These are phyloP conservation scores for Acromyrmex heyeri DNA, from an alignment of 1,140 invertebrate genomes.

Conservation along the genomic window DNA sequence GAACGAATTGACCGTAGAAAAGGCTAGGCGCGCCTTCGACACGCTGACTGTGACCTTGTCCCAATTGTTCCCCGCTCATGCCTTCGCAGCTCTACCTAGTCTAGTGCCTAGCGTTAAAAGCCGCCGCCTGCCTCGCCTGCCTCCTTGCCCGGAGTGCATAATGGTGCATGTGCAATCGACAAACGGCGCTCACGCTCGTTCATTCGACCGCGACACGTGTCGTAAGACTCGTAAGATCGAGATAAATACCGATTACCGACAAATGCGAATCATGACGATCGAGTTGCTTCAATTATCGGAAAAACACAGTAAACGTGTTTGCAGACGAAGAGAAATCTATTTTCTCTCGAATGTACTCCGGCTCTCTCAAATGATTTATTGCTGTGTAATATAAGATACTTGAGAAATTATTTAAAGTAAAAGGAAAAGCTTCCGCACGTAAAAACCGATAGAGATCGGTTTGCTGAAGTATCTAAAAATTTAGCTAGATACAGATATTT, in stretches of 20 bases:
- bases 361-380: not conserved
- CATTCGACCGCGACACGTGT: constrained; percentile 41
- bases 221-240: constrained; percentile 27
- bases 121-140: constrained; percentile 14
- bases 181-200: constrained; percentile 27
- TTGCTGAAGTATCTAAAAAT: no score
- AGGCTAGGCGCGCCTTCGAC: constrained; percentile 68
- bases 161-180: constrained; percentile 43
- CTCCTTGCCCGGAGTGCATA: constrained; percentile 35
- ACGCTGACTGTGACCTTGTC: constrained; percentile 74
- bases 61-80: constrained; percentile 69
- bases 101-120: constrained; percentile 56
- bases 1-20: constrained; percentile 58
- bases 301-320: not conserved
- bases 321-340: not conserved
- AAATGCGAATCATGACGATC: constrained; percentile 7
- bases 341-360: not conserved
- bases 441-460: not conserved
- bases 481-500: no score
- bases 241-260: constrained; percentile 19
- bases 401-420: not conserved
- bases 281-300: constrained; percentile 6
- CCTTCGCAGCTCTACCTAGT: constrained; percentile 66
- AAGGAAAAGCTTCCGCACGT: not conserved
- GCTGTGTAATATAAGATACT: not conserved